phyloP scores from a whole-genome alignment of 2,797 vertebrate genomes.

The Sebastes hopkinsi region DNA sequence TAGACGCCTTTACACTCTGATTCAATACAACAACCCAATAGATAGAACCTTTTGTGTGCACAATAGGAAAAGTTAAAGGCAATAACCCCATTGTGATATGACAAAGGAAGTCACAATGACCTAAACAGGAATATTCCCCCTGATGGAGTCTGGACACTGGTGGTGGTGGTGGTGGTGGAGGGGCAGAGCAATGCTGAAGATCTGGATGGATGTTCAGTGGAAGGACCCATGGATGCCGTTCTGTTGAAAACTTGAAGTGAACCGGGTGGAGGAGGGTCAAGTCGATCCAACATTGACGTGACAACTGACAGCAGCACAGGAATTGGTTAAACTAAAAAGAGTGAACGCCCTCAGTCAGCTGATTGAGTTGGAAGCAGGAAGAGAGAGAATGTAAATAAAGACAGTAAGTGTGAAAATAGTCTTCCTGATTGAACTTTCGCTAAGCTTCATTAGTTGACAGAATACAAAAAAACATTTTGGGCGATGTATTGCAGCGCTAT shows the following conservation, averaged over 20 bases:
- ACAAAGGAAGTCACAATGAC: background rate
- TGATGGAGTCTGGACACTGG: background rate
- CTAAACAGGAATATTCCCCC: background rate
- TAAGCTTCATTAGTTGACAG: background rate
- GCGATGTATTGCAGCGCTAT: background rate
- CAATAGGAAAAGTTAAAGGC: background rate
- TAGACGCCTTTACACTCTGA: background rate
- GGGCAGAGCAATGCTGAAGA: background rate
- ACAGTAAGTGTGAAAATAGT: background rate
- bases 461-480: background rate
- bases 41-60: background rate
- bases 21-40: background rate
- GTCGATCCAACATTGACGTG: background rate
- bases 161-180: background rate
- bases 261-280: background rate
- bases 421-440: background rate
- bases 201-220: background rate
- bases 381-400: background rate
- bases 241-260: background rate
- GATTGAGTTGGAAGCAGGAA: background rate
- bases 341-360: no score
- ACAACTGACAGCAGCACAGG: background rate
- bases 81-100: background rate
- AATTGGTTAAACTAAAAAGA: background rate
- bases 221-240: background rate